A percentile compares a stretch with the other conserved stretches of the same genome.
Conservation (phyloP, 1,140 invertebrate species). For the Ericerus pela region DNA sequence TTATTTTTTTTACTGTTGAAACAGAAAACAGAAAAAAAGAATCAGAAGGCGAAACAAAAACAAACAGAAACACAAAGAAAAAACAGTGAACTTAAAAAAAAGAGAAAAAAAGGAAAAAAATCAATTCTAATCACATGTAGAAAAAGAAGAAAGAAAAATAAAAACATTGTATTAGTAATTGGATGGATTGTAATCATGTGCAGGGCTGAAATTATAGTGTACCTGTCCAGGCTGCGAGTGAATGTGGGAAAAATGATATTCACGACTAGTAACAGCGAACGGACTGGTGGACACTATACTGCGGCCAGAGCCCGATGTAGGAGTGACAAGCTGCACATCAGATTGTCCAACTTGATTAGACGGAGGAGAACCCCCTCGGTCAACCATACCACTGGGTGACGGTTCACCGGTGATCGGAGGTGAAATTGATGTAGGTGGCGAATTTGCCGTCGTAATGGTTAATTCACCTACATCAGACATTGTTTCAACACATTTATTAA, state of each 20-base stretch:
- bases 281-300: slow-evolving; percentile 37
- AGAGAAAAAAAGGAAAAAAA: neutral
- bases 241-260: slow-evolving; percentile 78
- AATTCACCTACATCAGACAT: slow-evolving; percentile 30
- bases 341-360: slow-evolving; percentile 26
- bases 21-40: neutral
- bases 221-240: slow-evolving; percentile 81
- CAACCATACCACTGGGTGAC: slow-evolving; percentile 18
- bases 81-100: neutral
- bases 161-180: slow-evolving; percentile 14
- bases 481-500: too few relatives aligned
- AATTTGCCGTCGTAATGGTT: slow-evolving; percentile 36
- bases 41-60: neutral
- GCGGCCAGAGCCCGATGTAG: slow-evolving; percentile 30
- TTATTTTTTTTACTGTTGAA: too few relatives aligned
- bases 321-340: slow-evolving; percentile 30
- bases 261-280: slow-evolving; percentile 40
- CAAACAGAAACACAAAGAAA: neutral
- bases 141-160: neutral
- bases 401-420: slow-evolving; percentile 33
- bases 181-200: slow-evolving; percentile 18
- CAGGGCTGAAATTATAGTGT: slow-evolving; percentile 25
- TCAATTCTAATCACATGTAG: neutral
- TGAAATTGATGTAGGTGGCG: slow-evolving; percentile 46
- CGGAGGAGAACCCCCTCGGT: slow-evolving; percentile 31